These are phyloP conservation scores for Cirrhinus mrigala DNA, from an alignment of 2,797 vertebrate species.

Conservation along the genomic window DNA sequence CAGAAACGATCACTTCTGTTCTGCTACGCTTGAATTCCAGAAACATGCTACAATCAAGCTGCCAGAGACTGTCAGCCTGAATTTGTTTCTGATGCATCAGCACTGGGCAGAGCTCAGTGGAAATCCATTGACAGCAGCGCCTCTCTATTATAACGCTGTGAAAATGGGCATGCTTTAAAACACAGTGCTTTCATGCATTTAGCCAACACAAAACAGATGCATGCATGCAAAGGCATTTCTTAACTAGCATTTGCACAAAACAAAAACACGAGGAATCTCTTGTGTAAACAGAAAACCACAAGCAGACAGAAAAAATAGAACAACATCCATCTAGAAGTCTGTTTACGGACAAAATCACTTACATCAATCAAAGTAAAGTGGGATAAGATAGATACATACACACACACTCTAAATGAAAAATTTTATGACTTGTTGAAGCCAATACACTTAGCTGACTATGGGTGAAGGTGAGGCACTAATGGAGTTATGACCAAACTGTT, in stretches of 20 bases:
- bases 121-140: background rate
- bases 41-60: background rate
- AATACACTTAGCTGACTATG: background rate
- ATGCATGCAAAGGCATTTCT: background rate
- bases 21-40: slow-evolving; percentile 1
- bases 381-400: background rate
- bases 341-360: slow-evolving; percentile 42
- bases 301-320: slow-evolving; percentile 12
- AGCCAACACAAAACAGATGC: background rate
- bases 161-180: slow-evolving; percentile 18
- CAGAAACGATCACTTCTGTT: background rate
- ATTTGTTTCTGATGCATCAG: slow-evolving; percentile 53
- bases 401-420: background rate
- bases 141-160: slow-evolving; percentile 28
- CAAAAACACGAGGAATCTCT: slow-evolving; percentile 9
- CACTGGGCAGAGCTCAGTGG: slow-evolving; percentile 30
- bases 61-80: slow-evolving; percentile 35
- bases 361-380: slow-evolving; percentile 24
- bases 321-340: slow-evolving; percentile 43
- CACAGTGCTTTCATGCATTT: background rate
- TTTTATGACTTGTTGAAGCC: background rate
- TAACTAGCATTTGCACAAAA: background rate
- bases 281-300: background rate
- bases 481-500: background rate
- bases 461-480: slow-evolving; percentile 11